These are phyloP conservation scores for Melanotaenia maccullochi DNA, from an alignment of 2,797 vertebrate species.

Conservation along the genomic window DNA sequence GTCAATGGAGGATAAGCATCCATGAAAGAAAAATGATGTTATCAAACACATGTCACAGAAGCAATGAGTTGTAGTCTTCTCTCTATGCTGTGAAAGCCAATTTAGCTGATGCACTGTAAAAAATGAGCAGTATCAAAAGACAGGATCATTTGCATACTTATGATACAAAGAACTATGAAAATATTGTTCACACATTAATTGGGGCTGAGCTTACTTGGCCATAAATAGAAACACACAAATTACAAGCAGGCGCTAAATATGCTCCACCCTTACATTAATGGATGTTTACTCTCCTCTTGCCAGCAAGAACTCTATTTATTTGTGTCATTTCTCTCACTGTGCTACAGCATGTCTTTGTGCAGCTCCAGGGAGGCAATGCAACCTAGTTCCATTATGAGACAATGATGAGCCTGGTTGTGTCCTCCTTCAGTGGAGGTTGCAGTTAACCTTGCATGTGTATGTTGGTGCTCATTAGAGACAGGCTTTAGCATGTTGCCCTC, in stretches of 20 bases:
- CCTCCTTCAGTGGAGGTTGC: conserved; percentile 53
- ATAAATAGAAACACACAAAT: conserved; percentile 69
- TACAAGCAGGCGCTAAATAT: conserved; percentile 58
- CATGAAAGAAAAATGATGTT: conserved; percentile 65
- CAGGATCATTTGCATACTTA: conserved; percentile 65
- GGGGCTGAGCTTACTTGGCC: conserved; percentile 52
- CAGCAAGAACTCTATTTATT: conserved; percentile 42
- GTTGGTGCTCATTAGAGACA: conserved; percentile 65
- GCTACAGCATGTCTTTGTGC: conserved; percentile 14
- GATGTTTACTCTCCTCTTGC: conserved; percentile 45
- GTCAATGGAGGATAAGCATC: conserved; percentile 70
- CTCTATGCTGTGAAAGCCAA: conserved; percentile 51
- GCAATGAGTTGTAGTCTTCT: conserved; percentile 42
- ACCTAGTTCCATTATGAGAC: conserved; percentile 68
- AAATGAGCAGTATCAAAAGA: conserved; percentile 63
- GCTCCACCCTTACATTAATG: conserved; percentile 55
- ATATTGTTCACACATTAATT: conserved; percentile 61
- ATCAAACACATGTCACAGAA: conserved; percentile 62
- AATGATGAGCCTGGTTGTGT: conserved; percentile 68
- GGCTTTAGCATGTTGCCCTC: conserved; percentile 51
- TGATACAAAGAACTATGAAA: conserved; percentile 49
- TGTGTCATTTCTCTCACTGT: conserved; percentile 26
- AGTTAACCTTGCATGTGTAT: conserved; percentile 66
- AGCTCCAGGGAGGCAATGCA: conserved; percentile 50
- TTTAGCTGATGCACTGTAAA: conserved; percentile 52